These are phyloP conservation scores for Zonitis immaculata DNA, from an alignment of 2,888 invertebrate genomes.

Conservation along the genomic window DNA sequence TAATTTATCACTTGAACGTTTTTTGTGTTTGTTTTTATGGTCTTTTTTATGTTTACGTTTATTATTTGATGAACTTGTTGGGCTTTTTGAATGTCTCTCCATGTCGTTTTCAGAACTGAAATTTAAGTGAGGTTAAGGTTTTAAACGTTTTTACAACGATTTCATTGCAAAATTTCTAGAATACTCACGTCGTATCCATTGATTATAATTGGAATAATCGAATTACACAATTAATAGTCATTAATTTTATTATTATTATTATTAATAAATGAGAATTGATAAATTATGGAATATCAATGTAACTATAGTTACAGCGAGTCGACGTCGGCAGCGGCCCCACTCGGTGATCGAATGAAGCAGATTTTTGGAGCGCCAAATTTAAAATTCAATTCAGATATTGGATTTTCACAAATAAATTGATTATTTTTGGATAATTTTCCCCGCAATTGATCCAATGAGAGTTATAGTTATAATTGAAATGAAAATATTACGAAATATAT, in stretches of 20 bases:
- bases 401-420: too few relatives aligned
- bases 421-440: not conserved
- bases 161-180: too few relatives aligned
- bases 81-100: not conserved
- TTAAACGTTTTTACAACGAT: too few relatives aligned
- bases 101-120: conserved; percentile 1
- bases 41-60: conserved; percentile 60
- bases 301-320: not conserved
- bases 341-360: too few relatives aligned
- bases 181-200: not conserved
- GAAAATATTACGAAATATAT: too few relatives aligned
- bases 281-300: not conserved
- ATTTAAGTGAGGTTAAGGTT: not conserved
- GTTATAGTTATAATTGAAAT: too few relatives aligned
- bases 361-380: not conserved
- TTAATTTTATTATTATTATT: not conserved
- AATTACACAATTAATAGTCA: not conserved
- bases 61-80: not conserved
- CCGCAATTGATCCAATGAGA: too few relatives aligned
- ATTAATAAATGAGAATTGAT: not conserved
- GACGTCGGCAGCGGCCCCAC: not conserved
- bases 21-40: conserved; percentile 55
- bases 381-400: too few relatives aligned
- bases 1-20: conserved; percentile 49
- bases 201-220: not conserved